Evolutionary conservation across 2,888 invertebrate genomes (phyloP), one percentile per base, ranked within the genome.

Genomic region (Ophioninae sp.): DNA sequence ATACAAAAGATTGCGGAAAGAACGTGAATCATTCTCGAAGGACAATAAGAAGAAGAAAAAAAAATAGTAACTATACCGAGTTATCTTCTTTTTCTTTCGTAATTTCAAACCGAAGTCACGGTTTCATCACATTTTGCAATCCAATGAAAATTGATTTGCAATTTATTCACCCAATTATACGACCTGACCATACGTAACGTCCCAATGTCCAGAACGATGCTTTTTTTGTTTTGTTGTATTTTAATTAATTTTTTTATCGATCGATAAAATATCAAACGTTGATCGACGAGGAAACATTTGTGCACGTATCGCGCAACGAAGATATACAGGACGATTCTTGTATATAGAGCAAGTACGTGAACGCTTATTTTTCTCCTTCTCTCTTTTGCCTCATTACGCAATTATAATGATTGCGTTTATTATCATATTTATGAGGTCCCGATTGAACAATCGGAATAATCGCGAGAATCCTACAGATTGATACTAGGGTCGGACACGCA

Each of bases 401-500:
- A 81, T 81, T 72, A 59, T 59, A 72, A 71, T 72, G 71, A 81
- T 81, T 65, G 76, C 71, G 65, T 76, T 67, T 64, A 77, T 81
- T 77, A 81, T 51, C 76, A 81, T 81, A 77, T 76, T 81, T 71
- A 81, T 81, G 76, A 72, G 58, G 51, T 76, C 59, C 23, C 76
- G 72, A 81, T 81, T 76, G 76, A 72, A 71, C 76, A 76, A 72
- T 72, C 76, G 37, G 51, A 76, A 81, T 72, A 76, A 67, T 76
- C 65, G 76, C 65, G 76, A 59, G 76, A 74, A 72, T 63, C 44
- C 37, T 58, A 44, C 17, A n/a, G 64, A 63, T 30, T 17, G 74
- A 71, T 23, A 64, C 75, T 44, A 39, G 39, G 63, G 79, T 74
- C 61, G 6, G 39, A 17, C 59, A 44, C 65, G 65, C 64, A 37